phyloP scores from a whole-genome alignment of 2,888 invertebrate species.

The Vesta saturnalis region DNA sequence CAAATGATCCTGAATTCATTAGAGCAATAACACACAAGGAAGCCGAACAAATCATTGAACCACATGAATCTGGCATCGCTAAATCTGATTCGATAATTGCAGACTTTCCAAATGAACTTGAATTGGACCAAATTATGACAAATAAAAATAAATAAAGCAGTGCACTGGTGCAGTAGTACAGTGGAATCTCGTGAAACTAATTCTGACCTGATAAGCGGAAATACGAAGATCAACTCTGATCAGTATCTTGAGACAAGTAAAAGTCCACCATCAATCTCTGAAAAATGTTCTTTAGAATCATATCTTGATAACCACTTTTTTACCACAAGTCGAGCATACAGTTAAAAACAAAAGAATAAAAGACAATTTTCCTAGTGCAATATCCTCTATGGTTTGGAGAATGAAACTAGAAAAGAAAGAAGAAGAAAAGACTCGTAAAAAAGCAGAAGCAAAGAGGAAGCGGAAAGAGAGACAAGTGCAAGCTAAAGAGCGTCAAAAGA shows the following conservation, averaged over 20 bases:
- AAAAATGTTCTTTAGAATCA: neutral
- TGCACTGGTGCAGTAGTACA: too few relatives aligned
- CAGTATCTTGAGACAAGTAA: neutral
- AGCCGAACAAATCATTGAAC: neutral
- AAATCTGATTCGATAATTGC: too few relatives aligned
- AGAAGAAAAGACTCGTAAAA: conserved; percentile 4
- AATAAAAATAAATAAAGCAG: too few relatives aligned
- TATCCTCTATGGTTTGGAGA: conserved; percentile 14
- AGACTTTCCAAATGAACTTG: too few relatives aligned
- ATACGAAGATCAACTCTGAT: neutral
- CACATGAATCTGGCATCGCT: too few relatives aligned
- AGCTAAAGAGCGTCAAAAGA: neutral
- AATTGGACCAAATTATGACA: too few relatives aligned
- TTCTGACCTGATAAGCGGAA: too few relatives aligned
- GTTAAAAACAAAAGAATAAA: conserved; percentile 18
- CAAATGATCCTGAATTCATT: neutral
- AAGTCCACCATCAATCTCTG: neutral
- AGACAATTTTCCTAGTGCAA: conserved; percentile 18
- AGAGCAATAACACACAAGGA: too few relatives aligned
- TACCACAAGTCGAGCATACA: conserved; percentile 5
- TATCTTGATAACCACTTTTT: neutral
- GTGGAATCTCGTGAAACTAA: too few relatives aligned
- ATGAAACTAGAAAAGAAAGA: conserved; percentile 14
- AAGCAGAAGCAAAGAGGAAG: conserved; percentile 6
- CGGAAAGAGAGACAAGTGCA: conserved; percentile 9